Evolutionary conservation across 2,113 vertebrate species (phyloP).

Genomic region (Mobula hypostoma): DNA sequence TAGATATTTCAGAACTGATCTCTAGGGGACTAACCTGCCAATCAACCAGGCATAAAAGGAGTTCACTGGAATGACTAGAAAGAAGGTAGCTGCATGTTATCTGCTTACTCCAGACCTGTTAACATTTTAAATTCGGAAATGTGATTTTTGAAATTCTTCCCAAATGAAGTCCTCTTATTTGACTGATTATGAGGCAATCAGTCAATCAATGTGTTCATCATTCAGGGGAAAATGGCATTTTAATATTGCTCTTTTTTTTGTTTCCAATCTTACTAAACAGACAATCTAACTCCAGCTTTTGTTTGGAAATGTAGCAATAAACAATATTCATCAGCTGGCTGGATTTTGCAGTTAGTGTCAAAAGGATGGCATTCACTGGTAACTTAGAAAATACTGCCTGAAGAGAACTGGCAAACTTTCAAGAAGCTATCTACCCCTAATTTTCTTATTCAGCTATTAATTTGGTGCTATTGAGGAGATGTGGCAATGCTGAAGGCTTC

Average conservation of each 20-base stretch:
- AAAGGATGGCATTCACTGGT: no score
- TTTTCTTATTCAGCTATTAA: no score
- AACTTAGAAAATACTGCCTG: no score
- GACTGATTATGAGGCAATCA: not conserved
- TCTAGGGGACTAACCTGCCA: not conserved
- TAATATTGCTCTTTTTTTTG: not conserved
- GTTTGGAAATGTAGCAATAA: not conserved
- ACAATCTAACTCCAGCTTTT: not conserved
- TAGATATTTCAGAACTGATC: not conserved
- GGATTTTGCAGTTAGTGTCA: no score
- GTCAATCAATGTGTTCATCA: not conserved
- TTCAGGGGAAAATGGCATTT: not conserved
- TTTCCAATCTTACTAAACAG: not conserved
- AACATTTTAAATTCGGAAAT: not conserved
- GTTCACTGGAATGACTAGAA: not conserved
- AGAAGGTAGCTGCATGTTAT: not conserved
- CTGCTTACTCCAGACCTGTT: not conserved
- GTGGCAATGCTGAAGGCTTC: no score
- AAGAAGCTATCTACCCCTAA: no score
- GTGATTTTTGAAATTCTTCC: not conserved
- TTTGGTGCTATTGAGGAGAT: no score
- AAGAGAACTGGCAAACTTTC: no score
- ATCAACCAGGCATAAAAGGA: not conserved
- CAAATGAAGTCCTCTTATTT: not conserved
- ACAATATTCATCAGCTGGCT: not conserved